Base-by-base conservation (phyloP, 35 echinoderm and acorn worm species). In the Apostichopus californicus region DNA sequence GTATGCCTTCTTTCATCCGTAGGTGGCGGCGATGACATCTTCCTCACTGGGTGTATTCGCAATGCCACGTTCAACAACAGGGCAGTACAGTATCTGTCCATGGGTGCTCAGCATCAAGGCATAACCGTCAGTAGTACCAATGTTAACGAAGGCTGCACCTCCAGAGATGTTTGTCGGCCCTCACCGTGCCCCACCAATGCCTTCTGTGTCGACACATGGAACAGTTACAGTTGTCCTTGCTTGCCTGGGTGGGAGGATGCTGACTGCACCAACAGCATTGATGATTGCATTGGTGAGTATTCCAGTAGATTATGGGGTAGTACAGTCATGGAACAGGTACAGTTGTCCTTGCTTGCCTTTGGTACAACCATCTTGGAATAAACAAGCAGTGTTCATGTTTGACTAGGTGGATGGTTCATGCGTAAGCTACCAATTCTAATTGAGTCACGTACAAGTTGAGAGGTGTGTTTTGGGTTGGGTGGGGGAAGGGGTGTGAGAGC, bases 261-360 rank as follows among this genome's bases (percentile, higher is more conserved):
- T 6, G 58, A 58, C 53, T 99, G 97, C 92, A 18, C 22, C 6
- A 60, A n/a, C 26, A 99, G 97, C 81, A 65, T 96, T 2, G 92
- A 99, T 72, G 97, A 99, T 88, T 99, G 97, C 73, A 91, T 96
- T 25, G 97, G 97, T 99, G 57, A 95, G 96, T 88, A 14, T 15
- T n/a, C 55, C 20, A 61, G 20, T 78, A 46, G 9, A 78, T 78
- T 78, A 78, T 78, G 7, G 7, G 20, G 8, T 78, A 46, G 34
- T 46, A 46, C 34, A 46, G 34, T 46, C 90, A 6, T 99, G 97
- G 97, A 99, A 99, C 61, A 78, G 54, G 5, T 70, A 93, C 79
- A 53, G 70, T 9, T 99, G 97, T 92, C 34, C 34, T 3, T 46
- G 34, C 34, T 46, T 46, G 34, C 34, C 34, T 46, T 46, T 46